Conservation (phyloP, 2,797 vertebrate species). For the Pangasius mekongensis region DNA sequence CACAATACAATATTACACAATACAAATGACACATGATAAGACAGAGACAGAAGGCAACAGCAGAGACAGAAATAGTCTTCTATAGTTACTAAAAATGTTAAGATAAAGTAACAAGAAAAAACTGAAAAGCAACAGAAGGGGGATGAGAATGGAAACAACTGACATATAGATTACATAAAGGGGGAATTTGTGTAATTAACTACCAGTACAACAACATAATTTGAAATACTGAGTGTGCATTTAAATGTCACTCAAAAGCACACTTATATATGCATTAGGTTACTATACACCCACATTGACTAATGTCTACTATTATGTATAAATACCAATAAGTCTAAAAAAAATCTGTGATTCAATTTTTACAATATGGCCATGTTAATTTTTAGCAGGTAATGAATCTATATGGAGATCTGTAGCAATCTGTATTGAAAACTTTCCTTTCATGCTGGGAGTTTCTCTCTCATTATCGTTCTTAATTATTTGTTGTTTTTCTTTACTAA, state of each 20-base stretch:
- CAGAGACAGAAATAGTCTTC: constrained; percentile 1
- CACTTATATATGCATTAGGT: not conserved
- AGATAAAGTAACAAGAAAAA: not conserved
- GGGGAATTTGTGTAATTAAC: not conserved
- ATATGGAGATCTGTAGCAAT: no score
- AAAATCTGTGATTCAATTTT: not conserved
- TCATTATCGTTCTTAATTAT: not conserved
- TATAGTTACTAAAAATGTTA: not conserved
- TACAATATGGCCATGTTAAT: not conserved
- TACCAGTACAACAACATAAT: not conserved
- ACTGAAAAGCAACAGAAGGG: not conserved
- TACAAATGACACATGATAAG: constrained; percentile 26
- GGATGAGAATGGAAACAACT: not conserved
- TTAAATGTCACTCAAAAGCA: not conserved
- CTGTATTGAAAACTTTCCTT: not conserved
- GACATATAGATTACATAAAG: not conserved
- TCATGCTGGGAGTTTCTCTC: not conserved
- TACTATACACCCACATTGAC: not conserved
- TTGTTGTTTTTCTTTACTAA: not conserved
- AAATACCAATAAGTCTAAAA: not conserved
- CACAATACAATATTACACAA: constrained; percentile 34
- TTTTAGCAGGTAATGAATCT: not conserved
- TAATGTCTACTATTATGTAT: not conserved
- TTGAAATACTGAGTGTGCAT: not conserved
- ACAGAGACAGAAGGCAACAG: not conserved